Evolutionary conservation across 2,113 vertebrate species (phyloP).

Genomic region (Tautogolabrus adspersus): DNA sequence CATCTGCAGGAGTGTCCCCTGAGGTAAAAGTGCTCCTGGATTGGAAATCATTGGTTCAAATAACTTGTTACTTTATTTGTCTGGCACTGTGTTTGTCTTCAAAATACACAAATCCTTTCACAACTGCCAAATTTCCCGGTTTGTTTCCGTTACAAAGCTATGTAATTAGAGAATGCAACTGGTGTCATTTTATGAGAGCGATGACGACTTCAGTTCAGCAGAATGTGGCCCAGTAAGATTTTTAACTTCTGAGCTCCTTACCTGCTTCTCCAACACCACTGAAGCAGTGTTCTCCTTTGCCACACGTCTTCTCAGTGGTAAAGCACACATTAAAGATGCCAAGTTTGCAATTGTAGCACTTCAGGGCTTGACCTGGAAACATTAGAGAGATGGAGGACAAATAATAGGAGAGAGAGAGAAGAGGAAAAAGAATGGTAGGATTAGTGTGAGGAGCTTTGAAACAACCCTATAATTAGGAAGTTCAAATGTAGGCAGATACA

Average conservation of each 20-base stretch:
- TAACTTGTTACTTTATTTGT: too few species aligned
- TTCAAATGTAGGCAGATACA: background rate
- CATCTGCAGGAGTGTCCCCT: too few species aligned
- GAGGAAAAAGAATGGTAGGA: background rate
- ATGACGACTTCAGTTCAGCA: background rate
- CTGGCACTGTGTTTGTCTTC: too few species aligned
- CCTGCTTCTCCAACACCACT: conserved; percentile 74
- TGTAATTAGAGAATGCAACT: background rate
- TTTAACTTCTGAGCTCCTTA: conserved; percentile 42
- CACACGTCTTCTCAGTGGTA: conserved; percentile 46
- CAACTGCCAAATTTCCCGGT: background rate
- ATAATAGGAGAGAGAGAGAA: background rate
- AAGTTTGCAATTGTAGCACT: conserved; percentile 81
- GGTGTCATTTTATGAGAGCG: background rate
- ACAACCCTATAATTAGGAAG: background rate
- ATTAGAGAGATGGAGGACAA: too few species aligned
- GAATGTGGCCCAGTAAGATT: background rate
- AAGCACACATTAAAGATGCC: conserved; percentile 37
- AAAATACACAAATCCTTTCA: background rate
- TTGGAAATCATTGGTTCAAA: too few species aligned
- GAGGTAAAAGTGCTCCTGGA: too few species aligned
- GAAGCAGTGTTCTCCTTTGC: conserved; percentile 47
- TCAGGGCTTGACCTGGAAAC: conserved; percentile 74
- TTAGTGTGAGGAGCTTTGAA: background rate
- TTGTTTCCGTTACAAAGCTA: background rate